Evolutionary conservation across 1,140 invertebrate genomes (phyloP).

Genomic region (Ceratosolen fusciceps): DNA sequence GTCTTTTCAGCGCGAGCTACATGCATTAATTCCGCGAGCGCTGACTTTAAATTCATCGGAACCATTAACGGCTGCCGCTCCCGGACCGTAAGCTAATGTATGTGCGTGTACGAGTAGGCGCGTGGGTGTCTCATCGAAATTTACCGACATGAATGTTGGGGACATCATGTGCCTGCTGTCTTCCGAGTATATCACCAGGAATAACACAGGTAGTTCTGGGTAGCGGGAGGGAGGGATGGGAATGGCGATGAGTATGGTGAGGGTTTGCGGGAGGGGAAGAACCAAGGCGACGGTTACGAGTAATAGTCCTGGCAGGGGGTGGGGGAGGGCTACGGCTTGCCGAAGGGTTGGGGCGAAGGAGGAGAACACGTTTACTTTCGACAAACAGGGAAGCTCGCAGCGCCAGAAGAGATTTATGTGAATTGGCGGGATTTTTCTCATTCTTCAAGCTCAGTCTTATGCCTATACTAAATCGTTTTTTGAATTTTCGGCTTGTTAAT

Average conservation of each 20-base stretch:
- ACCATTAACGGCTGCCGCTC: slow-evolving; percentile 54
- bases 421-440: slow-evolving; percentile 36
- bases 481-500: slow-evolving; percentile 18
- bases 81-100: slow-evolving; percentile 31
- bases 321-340: too few relatives aligned
- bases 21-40: slow-evolving; percentile 54
- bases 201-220: slow-evolving; percentile 33
- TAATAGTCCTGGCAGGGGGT: too few relatives aligned
- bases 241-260: too few relatives aligned
- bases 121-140: slow-evolving; percentile 46
- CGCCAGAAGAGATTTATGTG: slow-evolving; percentile 36
- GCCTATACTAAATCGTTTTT: slow-evolving; percentile 23
- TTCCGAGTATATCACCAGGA: slow-evolving; percentile 31
- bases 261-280: background rate
- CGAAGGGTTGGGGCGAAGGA: background rate
- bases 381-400: slow-evolving; percentile 18
- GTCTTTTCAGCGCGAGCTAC: slow-evolving; percentile 19
- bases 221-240: background rate
- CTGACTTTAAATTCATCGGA: slow-evolving; percentile 55
- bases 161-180: slow-evolving; percentile 25
- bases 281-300: too few relatives aligned
- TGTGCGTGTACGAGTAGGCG: slow-evolving; percentile 32
- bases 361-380: slow-evolving; percentile 27
- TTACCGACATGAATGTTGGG: slow-evolving; percentile 28
- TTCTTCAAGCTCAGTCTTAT: slow-evolving; percentile 3